Evolutionary conservation across 2,888 invertebrate species (phyloP), one percentile per base, ranked within the genome.

Genomic region (Polydrusus pterygomalis): DNA sequence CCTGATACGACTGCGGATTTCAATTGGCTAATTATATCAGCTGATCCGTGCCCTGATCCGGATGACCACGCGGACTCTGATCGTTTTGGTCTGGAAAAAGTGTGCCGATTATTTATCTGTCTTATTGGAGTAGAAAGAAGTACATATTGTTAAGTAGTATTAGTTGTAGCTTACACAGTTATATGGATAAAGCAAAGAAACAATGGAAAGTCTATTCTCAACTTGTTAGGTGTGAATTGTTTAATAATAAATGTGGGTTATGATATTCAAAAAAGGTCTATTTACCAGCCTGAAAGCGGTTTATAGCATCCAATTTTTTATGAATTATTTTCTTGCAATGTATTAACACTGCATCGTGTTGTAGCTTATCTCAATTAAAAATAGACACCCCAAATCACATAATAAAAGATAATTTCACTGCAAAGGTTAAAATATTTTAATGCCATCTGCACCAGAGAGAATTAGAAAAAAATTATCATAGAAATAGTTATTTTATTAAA

Each of bases 41-140:
- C 78, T 10, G 81, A 81, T 5, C 81, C 80, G 74, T 90, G 89
- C 10, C 89, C 89, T 60, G 85, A 84, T n/a, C 85, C 86, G n/a
- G 85, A 68, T 6, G 73, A 30, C 68, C 74, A 75, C n/a, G 65
- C 65, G 20, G 69, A 64, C 15, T 75, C 70, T 65, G 77, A 75
- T 64, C 76, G 45, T 58, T 77, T 79, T 18, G 76, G 77, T 60
- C 78, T 80, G 30, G 15, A 45, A 18, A 11, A 18, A 51, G 9
- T 20, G 6, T 51, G 13, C 2, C n/a, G 15, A 25, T 20, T 51
- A 18, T 51, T 18, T 51, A 15, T 25, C 13, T 25, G 25, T 6
- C n/a, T 25, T 54, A 25, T n/a, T 25, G 11, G 25, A n/a, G 0
- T n/a, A n/a, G n/a, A n/a, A 25, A 20, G 10, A 6, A 13, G 25